Conservation (phyloP, 2,888 invertebrate species). For the Strigamia crassipes region DNA sequence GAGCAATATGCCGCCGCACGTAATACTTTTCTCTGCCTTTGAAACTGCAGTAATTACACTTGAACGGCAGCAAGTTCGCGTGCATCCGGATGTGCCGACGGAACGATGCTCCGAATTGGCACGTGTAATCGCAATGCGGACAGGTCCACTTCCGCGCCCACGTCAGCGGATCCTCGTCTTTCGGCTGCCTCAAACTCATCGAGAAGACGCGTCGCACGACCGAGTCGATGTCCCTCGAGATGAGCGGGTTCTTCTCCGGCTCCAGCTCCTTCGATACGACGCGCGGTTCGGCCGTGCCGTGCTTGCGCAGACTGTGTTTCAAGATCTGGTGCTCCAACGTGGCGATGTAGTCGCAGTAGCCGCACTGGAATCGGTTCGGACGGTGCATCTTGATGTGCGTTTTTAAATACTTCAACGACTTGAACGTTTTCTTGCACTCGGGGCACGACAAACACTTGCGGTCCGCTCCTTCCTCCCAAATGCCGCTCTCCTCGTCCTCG, state of each 20-base stretch:
- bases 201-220: slow-evolving; percentile 48
- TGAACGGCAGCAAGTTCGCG: slow-evolving; percentile 51
- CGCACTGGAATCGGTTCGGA: slow-evolving; percentile 49
- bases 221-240: slow-evolving; percentile 49
- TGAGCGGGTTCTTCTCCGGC: slow-evolving; percentile 49
- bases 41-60: slow-evolving; percentile 52
- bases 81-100: slow-evolving; percentile 52
- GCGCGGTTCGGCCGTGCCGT: slow-evolving; percentile 47
- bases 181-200: slow-evolving; percentile 48
- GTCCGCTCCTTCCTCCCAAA: neutral
- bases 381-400: slow-evolving; percentile 50
- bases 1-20: slow-evolving; percentile 51
- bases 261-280: slow-evolving; percentile 49
- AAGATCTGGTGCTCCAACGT: slow-evolving; percentile 49
- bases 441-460: slow-evolving; percentile 47
- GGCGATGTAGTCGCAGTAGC: slow-evolving; percentile 50
- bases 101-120: slow-evolving; percentile 52
- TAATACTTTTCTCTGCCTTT: slow-evolving; percentile 52
- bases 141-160: slow-evolving; percentile 52
- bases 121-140: slow-evolving; percentile 53
- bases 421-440: slow-evolving; percentile 50
- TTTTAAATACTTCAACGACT: slow-evolving; percentile 49
- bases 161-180: slow-evolving; percentile 50
- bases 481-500: slow-evolving; percentile 45
- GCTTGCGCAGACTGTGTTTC: slow-evolving; percentile 48